These are phyloP conservation scores for Macrochelys suwanniensis DNA, from an alignment of 2,797 vertebrate species.

Conservation along the genomic window DNA sequence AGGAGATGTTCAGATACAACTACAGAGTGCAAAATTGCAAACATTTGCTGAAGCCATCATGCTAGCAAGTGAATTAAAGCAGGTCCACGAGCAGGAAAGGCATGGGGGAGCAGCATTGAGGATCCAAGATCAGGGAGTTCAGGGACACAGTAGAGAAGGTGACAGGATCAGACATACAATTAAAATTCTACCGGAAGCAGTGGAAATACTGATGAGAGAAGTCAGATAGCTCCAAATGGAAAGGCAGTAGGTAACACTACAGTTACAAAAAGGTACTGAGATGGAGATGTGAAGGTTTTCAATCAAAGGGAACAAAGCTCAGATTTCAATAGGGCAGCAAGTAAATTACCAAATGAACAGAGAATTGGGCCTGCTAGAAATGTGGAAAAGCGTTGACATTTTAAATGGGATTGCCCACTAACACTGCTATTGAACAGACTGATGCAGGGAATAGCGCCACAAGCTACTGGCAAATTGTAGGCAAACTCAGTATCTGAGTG, in stretches of 20 bases:
- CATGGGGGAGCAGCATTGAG: not conserved
- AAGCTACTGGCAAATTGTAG: not conserved
- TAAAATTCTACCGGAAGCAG: slow-evolving; percentile 13
- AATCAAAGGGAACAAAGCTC: not conserved
- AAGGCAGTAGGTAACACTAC: slow-evolving; percentile 19
- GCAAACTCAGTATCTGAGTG: not conserved
- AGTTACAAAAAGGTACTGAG: slow-evolving; percentile 11
- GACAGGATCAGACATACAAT: not conserved
- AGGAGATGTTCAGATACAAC: not conserved
- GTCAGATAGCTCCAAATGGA: not conserved
- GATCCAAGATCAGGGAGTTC: not conserved
- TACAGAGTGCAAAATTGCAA: not conserved
- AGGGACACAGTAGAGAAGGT: not conserved
- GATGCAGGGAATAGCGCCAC: not conserved
- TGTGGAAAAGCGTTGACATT: not conserved
- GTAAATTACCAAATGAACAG: not conserved
- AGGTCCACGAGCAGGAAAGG: slow-evolving; percentile 10
- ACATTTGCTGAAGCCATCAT: slow-evolving; percentile 20
- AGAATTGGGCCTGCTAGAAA: not conserved
- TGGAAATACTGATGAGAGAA: not conserved
- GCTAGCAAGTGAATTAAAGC: not conserved
- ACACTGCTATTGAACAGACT: not conserved
- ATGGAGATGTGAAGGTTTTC: not conserved
- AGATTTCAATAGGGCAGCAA: not conserved
- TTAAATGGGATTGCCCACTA: not conserved